A percentile compares a stretch with the other conserved stretches of the same genome.
Evolutionary conservation across 1,140 invertebrate species (phyloP).

Genomic region (Psilanteris sp.): DNA sequence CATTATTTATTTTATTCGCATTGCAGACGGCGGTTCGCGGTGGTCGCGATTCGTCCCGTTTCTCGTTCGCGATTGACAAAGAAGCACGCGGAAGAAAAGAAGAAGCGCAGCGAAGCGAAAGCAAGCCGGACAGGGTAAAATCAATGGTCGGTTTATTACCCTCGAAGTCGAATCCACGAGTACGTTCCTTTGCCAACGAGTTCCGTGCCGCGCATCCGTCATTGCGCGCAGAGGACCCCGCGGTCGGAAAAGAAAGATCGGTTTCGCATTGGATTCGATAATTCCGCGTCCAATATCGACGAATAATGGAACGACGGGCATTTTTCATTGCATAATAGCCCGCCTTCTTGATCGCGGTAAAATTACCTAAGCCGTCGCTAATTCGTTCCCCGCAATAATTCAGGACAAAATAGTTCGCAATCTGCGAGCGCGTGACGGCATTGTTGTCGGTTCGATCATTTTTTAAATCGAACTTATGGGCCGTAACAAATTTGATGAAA

Average conservation of each 20-base stretch:
- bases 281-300: slow-evolving; percentile 57
- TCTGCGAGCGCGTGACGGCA: no score
- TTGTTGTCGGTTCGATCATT: slow-evolving; percentile 16
- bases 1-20: no score
- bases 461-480: slow-evolving; percentile 6
- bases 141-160: slow-evolving; percentile 50
- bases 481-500: slow-evolving; percentile 13
- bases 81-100: not conserved
- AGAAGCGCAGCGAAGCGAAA: not conserved
- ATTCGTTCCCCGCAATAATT: slow-evolving; percentile 28
- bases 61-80: not conserved
- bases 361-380: slow-evolving; percentile 28
- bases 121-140: slow-evolving; percentile 34
- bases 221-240: slow-evolving; percentile 36
- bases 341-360: slow-evolving; percentile 24
- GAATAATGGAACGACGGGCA: slow-evolving; percentile 31
- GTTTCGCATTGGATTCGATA: slow-evolving; percentile 54
- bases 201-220: slow-evolving; percentile 32
- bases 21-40: no score
- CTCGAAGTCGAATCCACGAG: slow-evolving; percentile 32
- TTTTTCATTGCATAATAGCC: slow-evolving; percentile 42
- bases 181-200: slow-evolving; percentile 29
- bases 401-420: not conserved
- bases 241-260: slow-evolving; percentile 37
- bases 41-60: no score